Evolutionary conservation across 2,888 invertebrate genomes (phyloP), one percentile per base, ranked within the genome.

Genomic region (Encarsia formosa): DNA sequence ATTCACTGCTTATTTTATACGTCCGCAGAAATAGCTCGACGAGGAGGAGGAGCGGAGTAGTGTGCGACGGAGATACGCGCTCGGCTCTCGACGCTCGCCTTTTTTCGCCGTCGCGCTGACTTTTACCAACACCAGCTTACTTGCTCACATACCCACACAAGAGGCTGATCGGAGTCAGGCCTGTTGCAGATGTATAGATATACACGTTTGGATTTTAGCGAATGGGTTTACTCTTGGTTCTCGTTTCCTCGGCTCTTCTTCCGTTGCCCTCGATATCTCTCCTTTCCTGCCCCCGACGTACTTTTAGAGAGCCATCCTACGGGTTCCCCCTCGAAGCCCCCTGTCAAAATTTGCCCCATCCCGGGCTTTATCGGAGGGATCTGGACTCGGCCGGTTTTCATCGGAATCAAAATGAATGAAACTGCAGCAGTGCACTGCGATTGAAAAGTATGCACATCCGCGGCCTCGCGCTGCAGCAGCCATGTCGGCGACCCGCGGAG

Each of bases 1-100:
- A 73, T 73, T 72, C 72, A 73, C 68, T 66, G 71, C 70, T 70
- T 70, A 69, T 71, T 70, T 71, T 70, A 72, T 66, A 65, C 65
- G 62, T 67, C 69, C 64, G 73, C 75, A 69, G 75, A 72, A 72
- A 72, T 73, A 72, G 68, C 72, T 44, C 59, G 22, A 6, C 49
- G n/a, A n/a, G n/a, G n/a, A n/a, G n/a, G n/a, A n/a, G n/a, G n/a
- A n/a, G n/a, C n/a, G n/a, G n/a, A n/a, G n/a, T n/a, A n/a, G n/a
- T n/a, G n/a, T n/a, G n/a, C n/a, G n/a, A n/a, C n/a, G n/a, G n/a
- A n/a, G n/a, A n/a, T n/a, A n/a, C n/a, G 23, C 35, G 23, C 32
- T 19, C 49, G 37, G 32, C 40, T 35, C 41, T 34, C 45, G 29
- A n/a, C n/a, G n/a, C n/a, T n/a, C n/a, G n/a, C n/a, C n/a, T n/a